Evolutionary conservation across 2,888 invertebrate species (phyloP), one percentile per base, ranked within the genome.

Genomic region (Scelioninae gen. 1): DNA sequence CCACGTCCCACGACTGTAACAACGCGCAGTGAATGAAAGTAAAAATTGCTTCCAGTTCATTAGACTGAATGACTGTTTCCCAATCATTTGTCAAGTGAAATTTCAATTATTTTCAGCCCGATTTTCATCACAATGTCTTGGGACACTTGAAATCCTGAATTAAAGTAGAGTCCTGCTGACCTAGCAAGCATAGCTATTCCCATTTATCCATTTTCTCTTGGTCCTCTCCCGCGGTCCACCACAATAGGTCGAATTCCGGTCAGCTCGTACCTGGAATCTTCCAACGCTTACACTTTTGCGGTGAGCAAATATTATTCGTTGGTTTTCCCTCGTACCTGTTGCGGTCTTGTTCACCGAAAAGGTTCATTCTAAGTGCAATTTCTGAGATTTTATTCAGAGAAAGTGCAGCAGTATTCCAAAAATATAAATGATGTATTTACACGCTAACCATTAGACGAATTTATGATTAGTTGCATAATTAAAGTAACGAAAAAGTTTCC

Each of bases 281-380:
- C 31, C 55, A 9, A 31, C 31, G 58, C 38, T 75, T 63, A 49
- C 29, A 55, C 34, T 56, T 16, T 58, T 75, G 75, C 66, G 75
- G 75, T 23, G 58, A 15, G 40, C 40, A 58, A 49, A 16, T 11
- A 75, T 63, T 40, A 63, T 63, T 63, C 55, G 74, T 55, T 32
- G 75, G 47, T 75, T 66, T 58, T 31, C 45, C 31, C 16, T 45
- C 16, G 49, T 74, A 74, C 74, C 65, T 74, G 74, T 74, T 74
- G 74, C 63, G 53, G 45, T 47, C 43, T 23, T 23, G 23, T 23
- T 23, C 23, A 23, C n/a, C n/a, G n/a, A 23, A 23, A 23, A 23
- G 23, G 15, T 32, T 13, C 23, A 32, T 15, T 5, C 29, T 23
- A 47, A 15, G 7, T 5, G 15, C 6, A 3, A 16, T 15, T 47